These are phyloP conservation scores for Caretta caretta DNA, from an alignment of 2,113 vertebrate species.

Conservation along the genomic window DNA sequence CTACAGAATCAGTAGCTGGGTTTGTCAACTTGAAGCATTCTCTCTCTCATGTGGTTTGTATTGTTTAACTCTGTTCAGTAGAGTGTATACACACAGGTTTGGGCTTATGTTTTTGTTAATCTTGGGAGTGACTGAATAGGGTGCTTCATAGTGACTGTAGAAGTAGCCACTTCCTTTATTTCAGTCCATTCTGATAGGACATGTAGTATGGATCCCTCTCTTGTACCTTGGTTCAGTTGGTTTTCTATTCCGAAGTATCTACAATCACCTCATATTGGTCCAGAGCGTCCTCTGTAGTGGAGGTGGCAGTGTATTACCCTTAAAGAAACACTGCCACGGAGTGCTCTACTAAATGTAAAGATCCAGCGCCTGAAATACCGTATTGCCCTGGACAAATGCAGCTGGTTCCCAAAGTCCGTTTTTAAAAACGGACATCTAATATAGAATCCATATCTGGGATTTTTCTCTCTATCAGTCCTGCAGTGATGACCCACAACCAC, in stretches of 20 bases:
- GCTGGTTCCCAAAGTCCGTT: background rate
- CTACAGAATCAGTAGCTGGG: background rate
- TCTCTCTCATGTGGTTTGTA: background rate
- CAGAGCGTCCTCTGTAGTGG: rapidly evolving
- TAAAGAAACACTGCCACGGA: background rate
- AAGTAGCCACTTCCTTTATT: background rate
- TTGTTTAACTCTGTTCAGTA: background rate
- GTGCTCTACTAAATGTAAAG: background rate
- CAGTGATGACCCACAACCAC: background rate
- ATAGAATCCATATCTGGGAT: background rate
- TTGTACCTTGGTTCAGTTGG: background rate
- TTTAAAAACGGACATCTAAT: background rate
- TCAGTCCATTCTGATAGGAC: background rate
- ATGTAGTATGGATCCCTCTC: background rate
- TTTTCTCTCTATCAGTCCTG: background rate
- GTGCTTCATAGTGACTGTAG: background rate
- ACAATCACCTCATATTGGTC: rapidly evolving
- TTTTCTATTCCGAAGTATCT: background rate
- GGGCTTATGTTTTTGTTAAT: background rate
- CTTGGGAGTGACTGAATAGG: rapidly evolving
- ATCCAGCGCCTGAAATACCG: background rate
- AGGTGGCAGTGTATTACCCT: background rate
- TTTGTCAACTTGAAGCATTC: background rate
- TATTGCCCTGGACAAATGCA: background rate
- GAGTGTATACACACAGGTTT: background rate